A percentile compares a stretch with the other conserved stretches of the same genome.
Evolutionary conservation across 2,797 vertebrate species (phyloP).

Genomic region (Brachymystax lenok): DNA sequence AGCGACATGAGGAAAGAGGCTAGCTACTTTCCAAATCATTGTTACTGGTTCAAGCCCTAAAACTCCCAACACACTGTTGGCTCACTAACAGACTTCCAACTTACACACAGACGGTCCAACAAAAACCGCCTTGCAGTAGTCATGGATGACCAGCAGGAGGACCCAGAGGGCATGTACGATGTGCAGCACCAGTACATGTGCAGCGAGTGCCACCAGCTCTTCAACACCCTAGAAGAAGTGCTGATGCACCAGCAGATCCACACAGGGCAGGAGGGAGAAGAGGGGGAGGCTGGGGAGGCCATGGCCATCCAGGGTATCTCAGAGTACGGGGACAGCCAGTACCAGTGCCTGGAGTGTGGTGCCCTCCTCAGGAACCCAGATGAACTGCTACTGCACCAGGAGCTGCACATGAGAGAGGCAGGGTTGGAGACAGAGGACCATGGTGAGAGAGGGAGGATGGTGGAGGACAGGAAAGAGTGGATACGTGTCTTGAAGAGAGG

Average conservation of each 20-base stretch:
- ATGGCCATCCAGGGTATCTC: conserved; percentile 52
- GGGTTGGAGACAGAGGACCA: conserved; percentile 74
- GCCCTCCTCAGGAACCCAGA: conserved; percentile 82
- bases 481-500: not conserved
- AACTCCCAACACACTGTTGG: not conserved
- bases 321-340: conserved; percentile 78
- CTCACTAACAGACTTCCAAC: not conserved
- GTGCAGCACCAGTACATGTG: conserved; percentile 94
- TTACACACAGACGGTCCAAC: not conserved
- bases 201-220: conserved; percentile 90
- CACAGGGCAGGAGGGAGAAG: conserved; percentile 69
- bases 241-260: conserved; percentile 91
- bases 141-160: conserved; percentile 81
- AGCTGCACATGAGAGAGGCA: conserved; percentile 85
- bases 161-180: conserved; percentile 73
- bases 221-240: conserved; percentile 88
- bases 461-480: not conserved
- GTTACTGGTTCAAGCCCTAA: not conserved
- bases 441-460: conserved; percentile 49
- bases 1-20: conserved; percentile 4
- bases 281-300: conserved; percentile 37
- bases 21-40: not conserved
- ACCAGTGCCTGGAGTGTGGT: conserved; percentile 92
- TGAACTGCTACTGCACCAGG: conserved; percentile 89
- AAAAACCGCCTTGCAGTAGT: conserved; percentile 7